phyloP scores from a whole-genome alignment of 2,113 vertebrate genomes.

The Pluvianellus socialis region DNA sequence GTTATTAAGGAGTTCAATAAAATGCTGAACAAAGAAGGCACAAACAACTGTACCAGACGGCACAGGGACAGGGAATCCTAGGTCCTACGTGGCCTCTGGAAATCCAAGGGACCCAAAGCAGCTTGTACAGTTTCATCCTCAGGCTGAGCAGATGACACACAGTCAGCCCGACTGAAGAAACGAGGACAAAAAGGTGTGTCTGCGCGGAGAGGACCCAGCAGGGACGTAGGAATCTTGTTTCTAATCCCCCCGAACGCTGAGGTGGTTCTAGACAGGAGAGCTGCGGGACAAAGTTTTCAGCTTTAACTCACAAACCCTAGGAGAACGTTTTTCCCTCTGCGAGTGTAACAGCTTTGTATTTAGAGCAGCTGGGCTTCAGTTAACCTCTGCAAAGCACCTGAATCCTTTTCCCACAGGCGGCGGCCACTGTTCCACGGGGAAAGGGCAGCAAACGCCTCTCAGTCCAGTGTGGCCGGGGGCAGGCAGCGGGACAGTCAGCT shows the following conservation, averaged over 20 bases:
- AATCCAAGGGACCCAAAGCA: neutral
- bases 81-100: fast-evolving
- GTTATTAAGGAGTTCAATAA: neutral
- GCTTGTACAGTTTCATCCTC: neutral
- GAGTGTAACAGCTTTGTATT: neutral
- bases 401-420: neutral
- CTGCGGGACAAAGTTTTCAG: neutral
- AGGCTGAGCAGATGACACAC: fast-evolving
- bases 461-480: neutral
- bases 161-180: neutral
- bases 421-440: fast-evolving
- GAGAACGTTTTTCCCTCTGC: neutral
- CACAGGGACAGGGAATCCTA: neutral
- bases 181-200: neutral
- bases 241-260: neutral
- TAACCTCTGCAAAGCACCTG: neutral
- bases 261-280: neutral
- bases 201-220: neutral
- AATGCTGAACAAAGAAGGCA: neutral
- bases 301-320: neutral
- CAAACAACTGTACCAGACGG: neutral
- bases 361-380: neutral
- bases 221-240: neutral
- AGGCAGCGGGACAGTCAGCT: too few species aligned
- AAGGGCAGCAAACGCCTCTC: neutral